A percentile compares a stretch with the other conserved stretches of the same genome.
phyloP scores from a whole-genome alignment of 2,113 vertebrate species.

The Cyprinodon brontotheroides region DNA sequence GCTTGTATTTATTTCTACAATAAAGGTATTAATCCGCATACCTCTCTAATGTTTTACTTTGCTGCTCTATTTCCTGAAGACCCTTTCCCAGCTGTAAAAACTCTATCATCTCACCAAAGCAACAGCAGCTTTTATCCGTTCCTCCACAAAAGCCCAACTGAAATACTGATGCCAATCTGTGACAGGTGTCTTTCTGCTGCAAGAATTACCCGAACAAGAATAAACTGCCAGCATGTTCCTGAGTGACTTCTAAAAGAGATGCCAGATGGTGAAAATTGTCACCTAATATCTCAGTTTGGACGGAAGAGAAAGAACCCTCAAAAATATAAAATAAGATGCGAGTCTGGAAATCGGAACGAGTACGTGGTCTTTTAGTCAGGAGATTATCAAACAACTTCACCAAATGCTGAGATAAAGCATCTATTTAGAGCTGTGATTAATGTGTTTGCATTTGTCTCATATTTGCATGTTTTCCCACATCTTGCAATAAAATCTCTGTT shows the following conservation, averaged over 20 bases:
- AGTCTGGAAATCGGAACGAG: too few species aligned
- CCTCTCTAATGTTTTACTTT: background rate
- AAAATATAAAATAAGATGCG: too few species aligned
- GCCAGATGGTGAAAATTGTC: slow-evolving; percentile 48
- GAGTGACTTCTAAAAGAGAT: slow-evolving; percentile 31
- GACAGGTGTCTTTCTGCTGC: slow-evolving; percentile 44
- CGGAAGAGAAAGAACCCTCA: too few species aligned
- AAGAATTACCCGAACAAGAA: slow-evolving; percentile 19
- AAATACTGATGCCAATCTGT: slow-evolving; percentile 33
- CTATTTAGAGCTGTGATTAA: background rate
- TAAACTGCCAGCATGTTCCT: slow-evolving; percentile 10
- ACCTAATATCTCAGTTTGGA: slow-evolving; percentile 53
- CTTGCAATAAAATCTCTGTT: background rate
- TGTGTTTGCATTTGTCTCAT: background rate
- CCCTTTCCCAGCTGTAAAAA: background rate
- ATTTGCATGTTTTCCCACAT: background rate
- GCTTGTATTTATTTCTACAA: background rate
- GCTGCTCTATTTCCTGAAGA: background rate
- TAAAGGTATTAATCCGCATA: background rate
- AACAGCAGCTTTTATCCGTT: background rate
- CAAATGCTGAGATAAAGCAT: background rate
- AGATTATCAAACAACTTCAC: too few species aligned
- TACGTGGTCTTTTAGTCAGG: too few species aligned
- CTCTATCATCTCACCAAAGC: background rate
- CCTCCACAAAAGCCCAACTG: slow-evolving; percentile 23